A percentile compares a stretch with the other conserved stretches of the same genome.
Evolutionary conservation across 2,113 vertebrate species (phyloP).

Genomic region (Salvelinus sp.): DNA sequence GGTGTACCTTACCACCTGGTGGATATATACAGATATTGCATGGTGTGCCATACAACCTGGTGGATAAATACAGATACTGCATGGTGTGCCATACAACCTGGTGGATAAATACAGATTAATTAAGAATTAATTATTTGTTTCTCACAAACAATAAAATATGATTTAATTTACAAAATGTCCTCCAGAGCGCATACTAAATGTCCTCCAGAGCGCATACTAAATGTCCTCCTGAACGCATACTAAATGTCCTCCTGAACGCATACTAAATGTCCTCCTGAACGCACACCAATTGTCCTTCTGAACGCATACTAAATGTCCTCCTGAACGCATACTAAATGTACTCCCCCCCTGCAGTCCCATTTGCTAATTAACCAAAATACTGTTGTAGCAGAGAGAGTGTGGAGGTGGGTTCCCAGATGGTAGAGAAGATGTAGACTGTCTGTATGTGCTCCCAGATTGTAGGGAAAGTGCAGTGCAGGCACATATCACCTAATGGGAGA

Average conservation of each 20-base stretch:
- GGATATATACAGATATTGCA: constrained; percentile 38
- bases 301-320: background rate
- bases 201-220: background rate
- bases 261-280: background rate
- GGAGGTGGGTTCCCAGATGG: constrained; percentile 63
- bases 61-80: constrained; percentile 37
- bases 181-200: background rate
- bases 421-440: constrained; percentile 36
- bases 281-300: background rate
- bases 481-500: constrained; percentile 62
- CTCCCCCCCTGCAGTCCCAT: constrained; percentile 32
- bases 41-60: constrained; percentile 44
- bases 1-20: constrained; percentile 34
- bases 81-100: constrained; percentile 45
- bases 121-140: no score
- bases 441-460: background rate
- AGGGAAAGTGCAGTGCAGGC: constrained; percentile 44
- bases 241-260: background rate
- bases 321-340: background rate
- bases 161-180: background rate
- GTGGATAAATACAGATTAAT: no score
- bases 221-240: background rate
- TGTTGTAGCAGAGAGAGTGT: constrained; percentile 36
- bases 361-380: constrained; percentile 73
- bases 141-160: no score